phyloP scores from a whole-genome alignment of 2,888 invertebrate species.

The Cerceris ruficornis region DNA sequence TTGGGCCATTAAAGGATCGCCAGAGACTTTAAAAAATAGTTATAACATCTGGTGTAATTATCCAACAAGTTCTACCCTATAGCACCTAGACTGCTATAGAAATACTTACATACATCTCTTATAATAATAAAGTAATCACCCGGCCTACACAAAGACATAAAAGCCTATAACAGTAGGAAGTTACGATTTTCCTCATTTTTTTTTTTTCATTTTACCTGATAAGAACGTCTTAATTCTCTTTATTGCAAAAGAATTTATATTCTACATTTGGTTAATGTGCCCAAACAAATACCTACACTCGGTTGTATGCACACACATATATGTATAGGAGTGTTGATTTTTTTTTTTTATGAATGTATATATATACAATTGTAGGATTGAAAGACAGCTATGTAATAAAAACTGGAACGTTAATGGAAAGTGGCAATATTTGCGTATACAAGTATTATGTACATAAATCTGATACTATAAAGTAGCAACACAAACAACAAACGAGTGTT shows the following conservation, averaged over 20 bases:
- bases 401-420: slow-evolving; percentile 71
- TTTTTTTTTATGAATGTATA: slow-evolving; percentile 19
- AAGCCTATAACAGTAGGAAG: slow-evolving; percentile 61
- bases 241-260: slow-evolving; percentile 62
- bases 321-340: slow-evolving; percentile 53
- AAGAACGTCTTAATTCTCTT: slow-evolving; percentile 43
- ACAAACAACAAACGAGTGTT: slow-evolving; percentile 61
- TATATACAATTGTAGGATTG: slow-evolving; percentile 63
- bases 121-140: slow-evolving; percentile 58
- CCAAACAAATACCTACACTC: slow-evolving; percentile 55
- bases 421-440: slow-evolving; percentile 58
- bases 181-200: slow-evolving; percentile 34
- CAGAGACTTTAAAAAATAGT: slow-evolving; percentile 49
- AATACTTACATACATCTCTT: slow-evolving; percentile 54
- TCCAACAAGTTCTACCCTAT: slow-evolving; percentile 60
- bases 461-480: slow-evolving; percentile 47
- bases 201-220: slow-evolving; percentile 13
- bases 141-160: slow-evolving; percentile 58
- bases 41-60: slow-evolving; percentile 48
- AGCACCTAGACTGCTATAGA: slow-evolving; percentile 63
- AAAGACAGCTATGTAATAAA: slow-evolving; percentile 59
- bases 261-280: slow-evolving; percentile 68
- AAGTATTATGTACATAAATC: slow-evolving; percentile 58
- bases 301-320: slow-evolving; percentile 52
- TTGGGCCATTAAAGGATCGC: slow-evolving; percentile 16